These are phyloP conservation scores for Colletes gigas DNA, from an alignment of 1,140 invertebrate species.

Conservation along the genomic window DNA sequence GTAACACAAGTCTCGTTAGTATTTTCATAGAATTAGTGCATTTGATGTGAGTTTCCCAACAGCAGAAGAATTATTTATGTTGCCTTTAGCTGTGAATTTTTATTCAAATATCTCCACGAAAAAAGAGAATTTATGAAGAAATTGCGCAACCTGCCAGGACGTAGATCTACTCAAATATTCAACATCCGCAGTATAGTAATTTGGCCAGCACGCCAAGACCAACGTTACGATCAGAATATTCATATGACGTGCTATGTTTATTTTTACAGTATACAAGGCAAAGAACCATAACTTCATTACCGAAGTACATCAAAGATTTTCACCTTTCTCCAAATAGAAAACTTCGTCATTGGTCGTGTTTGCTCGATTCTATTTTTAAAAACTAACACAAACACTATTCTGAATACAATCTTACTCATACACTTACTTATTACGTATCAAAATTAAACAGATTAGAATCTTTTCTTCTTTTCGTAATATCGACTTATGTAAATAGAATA, in stretches of 20 bases:
- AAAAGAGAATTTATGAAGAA: slow-evolving; percentile 37
- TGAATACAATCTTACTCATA: too few species aligned
- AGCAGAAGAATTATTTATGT: too few species aligned
- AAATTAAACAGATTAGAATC: too few species aligned
- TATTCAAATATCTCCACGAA: slow-evolving; percentile 26
- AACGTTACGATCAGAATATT: slow-evolving; percentile 40
- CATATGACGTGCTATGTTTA: neutral
- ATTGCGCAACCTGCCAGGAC: neutral
- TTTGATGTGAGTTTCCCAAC: too few species aligned
- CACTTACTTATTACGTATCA: too few species aligned
- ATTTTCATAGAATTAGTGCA: too few species aligned
- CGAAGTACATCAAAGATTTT: neutral
- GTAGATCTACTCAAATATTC: slow-evolving; percentile 56
- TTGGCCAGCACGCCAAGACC: slow-evolving; percentile 21
- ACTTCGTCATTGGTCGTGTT: too few species aligned
- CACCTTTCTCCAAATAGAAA: neutral
- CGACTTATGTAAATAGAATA: too few species aligned
- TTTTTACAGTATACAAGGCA: slow-evolving; percentile 23
- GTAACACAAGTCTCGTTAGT: too few species aligned
- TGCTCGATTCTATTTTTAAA: too few species aligned
- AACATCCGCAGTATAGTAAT: slow-evolving; percentile 43
- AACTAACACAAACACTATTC: too few species aligned
- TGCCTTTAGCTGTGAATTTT: neutral
- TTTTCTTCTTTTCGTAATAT: too few species aligned
- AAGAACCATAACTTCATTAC: neutral